phyloP scores from a whole-genome alignment of 2,888 invertebrate genomes.

The Dynastes maya region DNA sequence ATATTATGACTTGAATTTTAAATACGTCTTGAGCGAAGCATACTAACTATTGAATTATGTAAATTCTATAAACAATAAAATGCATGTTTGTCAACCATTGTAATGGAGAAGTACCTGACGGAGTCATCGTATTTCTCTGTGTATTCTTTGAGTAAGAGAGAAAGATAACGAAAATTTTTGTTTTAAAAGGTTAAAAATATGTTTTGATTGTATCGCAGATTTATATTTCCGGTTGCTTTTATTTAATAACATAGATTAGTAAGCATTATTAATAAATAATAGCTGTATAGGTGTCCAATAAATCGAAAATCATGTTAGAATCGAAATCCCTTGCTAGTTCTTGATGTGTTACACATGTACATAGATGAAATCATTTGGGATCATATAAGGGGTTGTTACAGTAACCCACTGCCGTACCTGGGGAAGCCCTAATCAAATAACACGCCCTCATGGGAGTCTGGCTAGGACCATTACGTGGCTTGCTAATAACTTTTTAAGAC shows the following conservation, averaged over 20 bases:
- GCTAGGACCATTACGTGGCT: slow-evolving; percentile 57
- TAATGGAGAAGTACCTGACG: slow-evolving; percentile 26
- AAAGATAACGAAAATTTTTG: slow-evolving; percentile 18
- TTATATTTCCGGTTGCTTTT: slow-evolving; percentile 23
- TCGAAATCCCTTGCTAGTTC: slow-evolving; percentile 29
- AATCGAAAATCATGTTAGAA: slow-evolving; percentile 49
- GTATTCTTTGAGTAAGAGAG: background rate
- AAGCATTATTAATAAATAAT: background rate
- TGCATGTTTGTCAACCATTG: slow-evolving; percentile 42
- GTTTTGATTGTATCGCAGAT: slow-evolving; percentile 12
- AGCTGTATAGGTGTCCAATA: slow-evolving; percentile 20
- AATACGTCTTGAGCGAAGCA: slow-evolving; percentile 15
- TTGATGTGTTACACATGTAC: slow-evolving; percentile 17
- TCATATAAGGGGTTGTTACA: slow-evolving; percentile 49
- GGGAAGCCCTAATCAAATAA: slow-evolving; percentile 65
- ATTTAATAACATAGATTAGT: background rate
- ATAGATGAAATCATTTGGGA: slow-evolving; percentile 46
- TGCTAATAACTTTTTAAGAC: slow-evolving; percentile 67
- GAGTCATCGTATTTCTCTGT: background rate
- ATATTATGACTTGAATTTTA: slow-evolving; percentile 39
- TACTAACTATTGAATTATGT: slow-evolving; percentile 42
- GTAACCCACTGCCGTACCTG: slow-evolving; percentile 58
- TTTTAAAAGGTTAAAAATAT: slow-evolving; percentile 19
- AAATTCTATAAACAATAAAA: slow-evolving; percentile 43
- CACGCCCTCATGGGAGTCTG: slow-evolving; percentile 53